phyloP scores from a whole-genome alignment of 2,888 invertebrate species.

The Cerastis leucographa region DNA sequence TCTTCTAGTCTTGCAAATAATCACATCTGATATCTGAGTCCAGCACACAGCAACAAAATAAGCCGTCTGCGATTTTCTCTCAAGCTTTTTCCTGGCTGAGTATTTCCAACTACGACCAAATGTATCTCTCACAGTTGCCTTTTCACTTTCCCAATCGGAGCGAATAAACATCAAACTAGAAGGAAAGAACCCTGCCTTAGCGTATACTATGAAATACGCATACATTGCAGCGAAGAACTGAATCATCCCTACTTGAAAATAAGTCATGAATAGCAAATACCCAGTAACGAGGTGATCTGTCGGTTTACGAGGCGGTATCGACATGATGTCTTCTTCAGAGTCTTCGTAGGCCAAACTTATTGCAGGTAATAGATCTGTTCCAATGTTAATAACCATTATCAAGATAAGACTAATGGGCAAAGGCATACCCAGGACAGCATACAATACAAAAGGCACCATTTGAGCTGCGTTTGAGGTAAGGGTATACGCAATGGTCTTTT shows the following conservation, averaged over 20 bases:
- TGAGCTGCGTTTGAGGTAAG: constrained; percentile 96
- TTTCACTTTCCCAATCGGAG: constrained; percentile 92
- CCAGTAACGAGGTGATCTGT: constrained; percentile 89
- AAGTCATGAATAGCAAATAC: constrained; percentile 94
- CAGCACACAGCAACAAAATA: constrained; percentile 95
- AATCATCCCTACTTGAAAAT: constrained; percentile 96
- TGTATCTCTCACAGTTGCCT: constrained; percentile 92
- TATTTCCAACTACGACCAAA: constrained; percentile 94
- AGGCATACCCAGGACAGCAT: constrained; percentile 94
- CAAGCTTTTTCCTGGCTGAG: constrained; percentile 92
- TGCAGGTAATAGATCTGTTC: constrained; percentile 94
- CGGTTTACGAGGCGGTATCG: constrained; percentile 89
- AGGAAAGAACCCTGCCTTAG: constrained; percentile 94
- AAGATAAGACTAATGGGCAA: constrained; percentile 91
- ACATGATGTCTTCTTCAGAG: constrained; percentile 94
- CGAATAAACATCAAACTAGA: constrained; percentile 92
- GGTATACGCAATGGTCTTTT: constrained; percentile 96
- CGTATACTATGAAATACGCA: constrained; percentile 95
- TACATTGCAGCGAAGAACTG: constrained; percentile 95
- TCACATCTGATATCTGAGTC: constrained; percentile 94
- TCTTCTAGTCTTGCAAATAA: constrained; percentile 94
- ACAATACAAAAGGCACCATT: constrained; percentile 95
- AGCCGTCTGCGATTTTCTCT: constrained; percentile 94
- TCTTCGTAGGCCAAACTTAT: constrained; percentile 95
- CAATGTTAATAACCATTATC: constrained; percentile 94